Percentiles rank a stretch among this genome's conserved stretches.
phyloP scores from a whole-genome alignment of 2,888 invertebrate genomes.

The Hipparchia semele region DNA sequence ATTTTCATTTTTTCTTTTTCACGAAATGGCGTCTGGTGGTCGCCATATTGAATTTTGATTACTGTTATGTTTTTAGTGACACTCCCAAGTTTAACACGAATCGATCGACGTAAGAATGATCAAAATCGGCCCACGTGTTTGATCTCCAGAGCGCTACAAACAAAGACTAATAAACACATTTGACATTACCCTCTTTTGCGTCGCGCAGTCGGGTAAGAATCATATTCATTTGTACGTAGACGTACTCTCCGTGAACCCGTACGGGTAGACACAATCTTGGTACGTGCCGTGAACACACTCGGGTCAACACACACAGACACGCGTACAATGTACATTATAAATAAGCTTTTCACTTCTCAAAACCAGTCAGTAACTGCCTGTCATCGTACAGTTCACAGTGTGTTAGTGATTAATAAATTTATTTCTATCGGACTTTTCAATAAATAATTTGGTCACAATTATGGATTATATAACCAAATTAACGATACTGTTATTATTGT shows the following conservation, averaged over 20 bases:
- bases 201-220: not conserved
- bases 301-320: not conserved
- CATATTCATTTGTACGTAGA: not conserved
- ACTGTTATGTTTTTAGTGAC: too few species aligned
- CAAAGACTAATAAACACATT: too few species aligned
- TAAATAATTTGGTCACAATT: not conserved
- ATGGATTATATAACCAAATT: slow-evolving; percentile 1
- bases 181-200: too few species aligned
- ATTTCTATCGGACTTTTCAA: not conserved
- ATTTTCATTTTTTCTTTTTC: too few species aligned
- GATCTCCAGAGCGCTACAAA: too few species aligned
- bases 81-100: too few species aligned
- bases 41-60: too few species aligned
- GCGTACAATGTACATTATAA: not conserved
- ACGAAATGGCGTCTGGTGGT: too few species aligned
- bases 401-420: not conserved
- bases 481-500: not conserved
- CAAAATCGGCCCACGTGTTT: too few species aligned
- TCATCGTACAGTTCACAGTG: not conserved
- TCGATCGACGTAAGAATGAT: too few species aligned
- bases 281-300: not conserved
- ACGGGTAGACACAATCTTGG: too few species aligned
- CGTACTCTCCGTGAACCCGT: too few species aligned
- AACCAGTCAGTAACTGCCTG: slow-evolving; percentile 5
- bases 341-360: not conserved